A percentile compares a stretch with the other conserved stretches of the same genome.
phyloP scores from a whole-genome alignment of 35 echinoderm and acorn worm species.

The Hemicentrotus pulcherrimus region DNA sequence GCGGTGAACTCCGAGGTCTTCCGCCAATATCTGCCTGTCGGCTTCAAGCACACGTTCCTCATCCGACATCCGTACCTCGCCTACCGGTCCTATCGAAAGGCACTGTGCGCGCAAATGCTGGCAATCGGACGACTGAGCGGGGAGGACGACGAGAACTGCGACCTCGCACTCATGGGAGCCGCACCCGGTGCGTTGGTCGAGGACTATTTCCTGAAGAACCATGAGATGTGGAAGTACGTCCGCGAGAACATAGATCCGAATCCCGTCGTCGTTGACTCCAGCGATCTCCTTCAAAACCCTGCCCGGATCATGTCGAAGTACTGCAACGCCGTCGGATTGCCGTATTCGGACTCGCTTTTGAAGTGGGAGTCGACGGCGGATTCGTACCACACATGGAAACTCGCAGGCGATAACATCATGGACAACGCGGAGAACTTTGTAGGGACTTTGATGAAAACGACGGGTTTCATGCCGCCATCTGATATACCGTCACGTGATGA shows the following conservation, averaged over 20 bases:
- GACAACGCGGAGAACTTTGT: constrained; percentile 16
- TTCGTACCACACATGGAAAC: background rate
- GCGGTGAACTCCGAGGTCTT: background rate
- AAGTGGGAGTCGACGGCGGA: constrained; percentile 32
- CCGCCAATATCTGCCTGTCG: background rate
- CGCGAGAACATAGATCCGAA: constrained; percentile 25
- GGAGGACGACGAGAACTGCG: background rate
- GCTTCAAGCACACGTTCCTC: constrained; percentile 8
- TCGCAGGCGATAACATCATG: background rate
- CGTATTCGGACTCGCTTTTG: constrained; percentile 45
- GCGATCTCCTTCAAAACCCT: constrained; percentile 42
- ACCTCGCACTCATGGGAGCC: background rate
- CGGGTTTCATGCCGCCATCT: constrained; percentile 2
- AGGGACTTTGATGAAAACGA: background rate
- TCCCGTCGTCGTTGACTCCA: constrained; percentile 49
- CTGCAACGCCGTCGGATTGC: constrained; percentile 45
- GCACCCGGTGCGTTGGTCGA: background rate
- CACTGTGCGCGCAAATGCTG: background rate
- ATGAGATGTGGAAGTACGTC: constrained; percentile 20
- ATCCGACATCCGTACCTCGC: background rate
- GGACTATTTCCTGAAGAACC: constrained; percentile 8
- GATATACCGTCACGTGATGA: background rate
- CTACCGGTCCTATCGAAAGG: background rate
- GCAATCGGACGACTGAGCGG: background rate
- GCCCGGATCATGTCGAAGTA: constrained; percentile 12